Base-by-base conservation (phyloP, 2,113 vertebrate species). In the Platanista minor region DNA sequence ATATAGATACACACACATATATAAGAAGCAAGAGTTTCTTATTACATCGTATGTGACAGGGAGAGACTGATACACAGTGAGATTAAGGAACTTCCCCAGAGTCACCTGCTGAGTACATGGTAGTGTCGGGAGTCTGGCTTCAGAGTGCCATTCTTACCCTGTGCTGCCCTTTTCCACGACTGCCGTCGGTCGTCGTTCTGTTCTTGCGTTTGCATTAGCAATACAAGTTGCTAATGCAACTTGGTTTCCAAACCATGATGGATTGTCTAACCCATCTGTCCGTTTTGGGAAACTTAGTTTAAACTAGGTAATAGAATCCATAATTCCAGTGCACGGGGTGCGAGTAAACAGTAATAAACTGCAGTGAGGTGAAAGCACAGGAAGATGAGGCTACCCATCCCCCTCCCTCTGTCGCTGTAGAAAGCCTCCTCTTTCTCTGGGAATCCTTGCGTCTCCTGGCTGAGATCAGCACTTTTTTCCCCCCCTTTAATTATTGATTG, bases 351-450 rank as follows among this genome's bases (percentile, higher is more conserved):
- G 27, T 57, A 43, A 21, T 20, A 27, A 49, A 21, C 7, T n/a
- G 25, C 59, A 69, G 2, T 1, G 62, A 57, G n/a, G 41, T 85
- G 59, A 66, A 75, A n/a, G 12, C 57, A 12, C 3, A 10, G 7
- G 33, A 39, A 6, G 64, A 33, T 0, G 15, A 59, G 18, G 36
- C n/a, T 21, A 1, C 3, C 14, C 2, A 1, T 4, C 10, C n/a
- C 0, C 2, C 3, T 25, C 39, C 23, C 18, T 36, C 41, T 10
- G 0, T 3, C 0, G 1, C 66, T n/a, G 6, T 2, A 0, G 20
- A 20, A 7, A 0, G 33, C 17, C 8, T 13, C 21, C 23, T 67
- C 20, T 61, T 74, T 59, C 13, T 67, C 15, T 31, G 17, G 39
- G 21, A 67, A 66, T 23, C 43, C 59, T 80, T 14, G 1, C 3